Evolutionary conservation across 2,113 vertebrate genomes (phyloP).

Genomic region (Pipra filicauda): DNA sequence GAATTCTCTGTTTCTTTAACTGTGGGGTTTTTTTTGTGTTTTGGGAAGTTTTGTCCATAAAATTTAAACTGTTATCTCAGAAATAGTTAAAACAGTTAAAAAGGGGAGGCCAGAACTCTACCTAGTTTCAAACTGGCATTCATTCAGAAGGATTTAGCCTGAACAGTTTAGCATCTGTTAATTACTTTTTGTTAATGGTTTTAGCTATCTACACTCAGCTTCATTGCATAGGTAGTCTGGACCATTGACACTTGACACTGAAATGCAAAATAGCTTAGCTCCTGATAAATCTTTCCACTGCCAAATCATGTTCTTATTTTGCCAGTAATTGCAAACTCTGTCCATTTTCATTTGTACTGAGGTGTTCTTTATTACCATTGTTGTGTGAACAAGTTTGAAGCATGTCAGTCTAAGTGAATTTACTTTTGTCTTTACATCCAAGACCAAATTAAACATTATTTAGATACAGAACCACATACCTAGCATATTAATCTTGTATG

Average conservation of each 20-base stretch:
- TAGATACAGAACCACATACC: background rate
- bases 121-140: background rate
- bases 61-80: background rate
- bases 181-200: background rate
- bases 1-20: background rate
- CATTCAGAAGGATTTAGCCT: background rate
- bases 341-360: background rate
- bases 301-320: background rate
- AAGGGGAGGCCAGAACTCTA: background rate
- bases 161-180: background rate
- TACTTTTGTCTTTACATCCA: background rate
- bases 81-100: background rate
- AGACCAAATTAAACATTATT: background rate
- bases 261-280: background rate
- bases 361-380: background rate
- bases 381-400: background rate
- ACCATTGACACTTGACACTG: background rate
- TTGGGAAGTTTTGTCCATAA: background rate
- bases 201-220: background rate
- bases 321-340: background rate
- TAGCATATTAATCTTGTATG: background rate
- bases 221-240: background rate
- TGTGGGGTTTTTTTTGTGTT: background rate
- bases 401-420: background rate
- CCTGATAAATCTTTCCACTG: background rate